Base-by-base conservation (phyloP, 2,888 invertebrate species). In the Empis stercorea region DNA sequence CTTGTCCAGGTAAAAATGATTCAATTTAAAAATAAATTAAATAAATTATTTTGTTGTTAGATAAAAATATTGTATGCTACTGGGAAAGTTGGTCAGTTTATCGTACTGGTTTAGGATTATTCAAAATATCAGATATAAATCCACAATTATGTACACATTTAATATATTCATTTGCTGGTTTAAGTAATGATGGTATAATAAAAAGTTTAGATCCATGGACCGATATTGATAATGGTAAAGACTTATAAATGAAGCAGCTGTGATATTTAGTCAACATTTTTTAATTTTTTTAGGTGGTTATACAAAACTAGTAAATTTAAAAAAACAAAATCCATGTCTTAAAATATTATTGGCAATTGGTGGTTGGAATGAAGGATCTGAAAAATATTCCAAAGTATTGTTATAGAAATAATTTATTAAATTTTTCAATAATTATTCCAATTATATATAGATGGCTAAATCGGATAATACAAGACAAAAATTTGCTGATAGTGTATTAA, bases 131-230 rank as follows among this genome's bases (percentile, higher is more conserved):
- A 43, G 56, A 71, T 41, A 70, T 75, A 17, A 66, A 73, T 51
- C 71, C 74, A 1, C 56, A 56, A 37, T 61, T 73, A 2, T 76
- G 75, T 58, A 73, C 74, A 1, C 74, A 75, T 58, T 53, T 75
- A 2, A 64, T 75, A 9, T 76, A 75, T 55, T 64, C 72, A 11
- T 76, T 75, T 59, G 71, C 72, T 41, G 74, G 74, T 1, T 58
- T 78, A n/a, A 55, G 67, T 45, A 56, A 63, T 13, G 61, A 69
- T 4, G 66, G 68, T 46, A 60, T 62, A 34, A 66, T 76, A 16
- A 57, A 61, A 30, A 67, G 71, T n/a, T 57, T 76, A 14, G 69
- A 72, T 55, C 51, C 60, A 1, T 55, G 54, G 43, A 60, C 61
- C 32, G 72, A 73, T 56, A 52, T 70, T 7, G 10, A 36, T 14